A percentile compares a stretch with the other conserved stretches of the same genome.
These are phyloP conservation scores for Archilochus colubris DNA, from an alignment of 2,113 vertebrate species.

Conservation along the genomic window DNA sequence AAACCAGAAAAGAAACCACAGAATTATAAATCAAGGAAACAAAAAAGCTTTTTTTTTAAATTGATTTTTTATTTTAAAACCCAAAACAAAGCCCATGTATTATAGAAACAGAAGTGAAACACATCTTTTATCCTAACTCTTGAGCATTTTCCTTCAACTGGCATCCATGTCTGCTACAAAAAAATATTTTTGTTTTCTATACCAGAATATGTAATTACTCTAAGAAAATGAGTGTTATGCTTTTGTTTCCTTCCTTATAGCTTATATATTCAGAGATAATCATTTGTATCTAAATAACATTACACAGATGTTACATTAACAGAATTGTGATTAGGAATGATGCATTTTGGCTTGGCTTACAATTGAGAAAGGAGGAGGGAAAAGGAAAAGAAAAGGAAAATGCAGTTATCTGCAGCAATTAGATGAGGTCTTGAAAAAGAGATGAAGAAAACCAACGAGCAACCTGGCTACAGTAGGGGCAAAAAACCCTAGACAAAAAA, in stretches of 20 bases:
- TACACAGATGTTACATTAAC: neutral
- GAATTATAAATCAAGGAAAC: neutral
- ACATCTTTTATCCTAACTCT: neutral
- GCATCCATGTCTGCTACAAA: neutral
- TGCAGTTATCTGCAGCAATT: neutral
- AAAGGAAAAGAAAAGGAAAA: neutral
- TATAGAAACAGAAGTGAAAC: neutral
- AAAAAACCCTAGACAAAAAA: neutral
- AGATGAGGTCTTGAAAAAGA: neutral
- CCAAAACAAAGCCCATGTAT: neutral
- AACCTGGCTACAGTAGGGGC: neutral
- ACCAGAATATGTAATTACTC: neutral
- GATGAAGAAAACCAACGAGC: neutral
- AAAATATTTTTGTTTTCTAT: neutral
- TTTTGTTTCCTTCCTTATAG: neutral
- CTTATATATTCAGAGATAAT: neutral
- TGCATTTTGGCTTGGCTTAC: neutral
- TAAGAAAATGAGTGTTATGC: neutral
- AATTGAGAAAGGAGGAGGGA: neutral
- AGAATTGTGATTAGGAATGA: neutral
- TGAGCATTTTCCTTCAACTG: neutral
- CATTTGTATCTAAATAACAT: neutral
- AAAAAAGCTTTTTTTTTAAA: neutral
- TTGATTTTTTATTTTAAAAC: neutral
- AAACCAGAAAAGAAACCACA: neutral